phyloP scores from a whole-genome alignment of 2,113 vertebrate species.

The Copsychus sechellarum region DNA sequence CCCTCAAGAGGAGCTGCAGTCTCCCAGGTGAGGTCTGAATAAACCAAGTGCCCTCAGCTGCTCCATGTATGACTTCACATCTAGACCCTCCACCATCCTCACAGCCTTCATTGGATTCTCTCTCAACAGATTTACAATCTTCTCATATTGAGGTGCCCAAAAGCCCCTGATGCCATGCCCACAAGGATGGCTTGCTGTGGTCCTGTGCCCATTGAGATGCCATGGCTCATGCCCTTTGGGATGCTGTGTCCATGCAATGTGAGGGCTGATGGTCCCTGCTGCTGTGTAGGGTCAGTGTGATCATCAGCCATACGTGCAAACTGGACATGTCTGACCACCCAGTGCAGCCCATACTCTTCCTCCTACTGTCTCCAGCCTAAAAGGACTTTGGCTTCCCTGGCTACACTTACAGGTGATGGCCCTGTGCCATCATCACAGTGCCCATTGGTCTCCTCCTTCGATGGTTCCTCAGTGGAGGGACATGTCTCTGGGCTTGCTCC shows the following conservation, averaged over 20 bases:
- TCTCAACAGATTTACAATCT: background rate
- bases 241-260: background rate
- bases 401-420: conserved; percentile 82
- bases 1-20: background rate
- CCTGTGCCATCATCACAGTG: background rate
- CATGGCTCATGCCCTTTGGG: background rate
- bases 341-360: conserved; percentile 83
- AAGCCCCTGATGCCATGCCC: background rate
- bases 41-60: background rate
- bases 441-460: background rate
- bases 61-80: background rate
- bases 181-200: background rate
- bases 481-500: too few species aligned
- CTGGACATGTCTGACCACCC: conserved; percentile 76
- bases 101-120: background rate
- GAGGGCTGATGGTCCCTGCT: background rate
- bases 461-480: background rate
- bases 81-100: background rate
- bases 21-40: background rate
- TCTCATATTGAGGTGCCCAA: background rate
- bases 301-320: conserved; percentile 85
- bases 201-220: background rate
- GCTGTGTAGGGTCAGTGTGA: conserved; percentile 84
- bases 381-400: conserved; percentile 71
- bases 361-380: conserved; percentile 82